These are phyloP conservation scores for Schizotus pectinicornis DNA, from an alignment of 2,888 invertebrate species.

Conservation along the genomic window DNA sequence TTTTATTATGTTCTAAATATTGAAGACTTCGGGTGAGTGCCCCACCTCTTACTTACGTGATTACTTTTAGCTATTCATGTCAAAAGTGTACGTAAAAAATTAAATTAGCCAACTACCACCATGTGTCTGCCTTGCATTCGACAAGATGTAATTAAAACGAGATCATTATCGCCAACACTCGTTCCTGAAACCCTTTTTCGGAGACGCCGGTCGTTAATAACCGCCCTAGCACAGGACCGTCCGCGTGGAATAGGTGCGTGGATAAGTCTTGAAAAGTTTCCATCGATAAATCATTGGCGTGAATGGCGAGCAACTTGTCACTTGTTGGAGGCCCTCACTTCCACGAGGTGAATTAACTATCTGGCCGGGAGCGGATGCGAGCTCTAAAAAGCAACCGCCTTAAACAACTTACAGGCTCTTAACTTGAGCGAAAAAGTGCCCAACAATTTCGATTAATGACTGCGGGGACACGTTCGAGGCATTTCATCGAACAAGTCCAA, in stretches of 20 bases:
- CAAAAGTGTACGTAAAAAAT: background rate
- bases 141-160: constrained; percentile 7
- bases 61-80: constrained; percentile 25
- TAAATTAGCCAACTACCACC: constrained; percentile 3
- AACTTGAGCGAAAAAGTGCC: too few species aligned
- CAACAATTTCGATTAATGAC: too few species aligned
- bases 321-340: background rate
- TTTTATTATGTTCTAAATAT: constrained; percentile 50
- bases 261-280: background rate
- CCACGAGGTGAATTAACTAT: background rate
- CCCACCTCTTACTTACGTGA: constrained; percentile 17
- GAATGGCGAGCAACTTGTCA: constrained; percentile 6
- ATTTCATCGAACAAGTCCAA: too few species aligned
- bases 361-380: background rate
- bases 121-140: background rate
- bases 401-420: background rate
- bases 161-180: background rate
- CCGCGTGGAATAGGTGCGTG: too few species aligned
- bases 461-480: too few species aligned
- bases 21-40: constrained; percentile 33
- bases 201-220: too few species aligned
- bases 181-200: background rate
- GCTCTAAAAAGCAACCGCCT: background rate
- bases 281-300: constrained; percentile 9
- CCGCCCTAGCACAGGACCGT: too few species aligned